Base-by-base conservation (phyloP, 2,888 invertebrate species). In the Hetaerina titia region DNA sequence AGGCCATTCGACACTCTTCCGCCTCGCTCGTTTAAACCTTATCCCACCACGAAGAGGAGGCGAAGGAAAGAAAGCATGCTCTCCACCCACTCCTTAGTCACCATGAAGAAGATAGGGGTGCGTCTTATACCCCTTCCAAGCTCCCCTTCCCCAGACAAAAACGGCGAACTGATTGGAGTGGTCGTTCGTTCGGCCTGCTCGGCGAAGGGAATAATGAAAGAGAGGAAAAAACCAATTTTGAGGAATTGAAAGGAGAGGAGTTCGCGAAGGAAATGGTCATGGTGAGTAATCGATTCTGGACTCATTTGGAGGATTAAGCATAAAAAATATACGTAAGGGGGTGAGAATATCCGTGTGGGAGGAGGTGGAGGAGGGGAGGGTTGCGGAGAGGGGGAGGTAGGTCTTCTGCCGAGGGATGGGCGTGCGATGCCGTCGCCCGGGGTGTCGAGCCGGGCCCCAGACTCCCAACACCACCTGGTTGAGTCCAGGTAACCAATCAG, bases 261-360 rank as follows among this genome's bases (percentile, higher is more conserved):
- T 19, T 11, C 22, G n/a, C 69, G 69, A 22, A n/a, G 56, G 45
- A 31, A 88, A 56, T 56, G 88, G 19, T 45, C 22, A 19, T 45
- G 45, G 88, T 88, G 88, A 88, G 56, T 88, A 88, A 88, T 88
- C 88, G 56, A 88, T 88, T 88, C 45, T 88, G 56, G 22, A 5
- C 58, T 89, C 89, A 57, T 89, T 89, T 57, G 9, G 57, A 15
- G 81, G 81, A 31, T 81, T 25, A 81, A 13, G 31, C 31, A n/a
- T 13, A 31, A 22, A 15, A 31, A 81, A 31, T 81, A 11, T 0
- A 81, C 0, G 13, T 9, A 31, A 4, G 31, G 56, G 58, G 22
- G 89, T 22, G 22, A 22, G 15, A 57, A 8, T 57, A 22, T 58
- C 58, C 57, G 13, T 13, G 13, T 0, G 31, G 0, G 56, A 88